Evolutionary conservation across 2,113 vertebrate species (phyloP), one percentile per base, ranked within the genome.

Genomic region (Rana temporaria): DNA sequence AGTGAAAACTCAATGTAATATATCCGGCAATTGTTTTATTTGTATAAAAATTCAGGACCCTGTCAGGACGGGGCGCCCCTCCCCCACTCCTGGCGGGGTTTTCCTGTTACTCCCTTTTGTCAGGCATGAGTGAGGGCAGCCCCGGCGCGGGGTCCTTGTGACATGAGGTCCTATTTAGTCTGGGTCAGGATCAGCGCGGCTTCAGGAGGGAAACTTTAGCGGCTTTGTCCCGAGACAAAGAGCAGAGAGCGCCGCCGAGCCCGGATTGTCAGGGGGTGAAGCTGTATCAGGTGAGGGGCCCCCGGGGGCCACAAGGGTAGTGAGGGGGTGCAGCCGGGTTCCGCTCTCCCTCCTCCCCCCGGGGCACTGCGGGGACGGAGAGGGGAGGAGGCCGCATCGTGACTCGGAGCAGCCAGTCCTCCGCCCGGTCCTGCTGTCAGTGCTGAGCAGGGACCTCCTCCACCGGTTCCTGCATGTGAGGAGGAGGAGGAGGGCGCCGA

Each of bases 131-230:
- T 52, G 85, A 85, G 87, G 90, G 84, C 76, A 48, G 82, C 14
- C 42, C 2, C 60, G 34, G 24, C 62, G 22, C 71, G 80, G 81
- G 81, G 81, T 76, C 81, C 81, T 83, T 60, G 81, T 56, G 63
- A 68, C 85, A 79, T 81, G 81, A 71, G 89, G 88, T 90, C 89
- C 87, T 90, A 86, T 85, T 90, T 88, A 90, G 87, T 88, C 92
- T 84, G 90, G 91, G 86, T 91, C 86, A 90, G 88, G 93, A 90
- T 92, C 90, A 89, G 85, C 91, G 91, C 85, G 62, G 92, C 92
- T 94, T 92, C 92, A 90, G 92, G 92, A 93, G 93, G 93, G 92
- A 95, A 95, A 94, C 92, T 93, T 93, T 90, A 86, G 80, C 86
- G 89, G 85, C 92, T 87, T 93, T 92, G 89, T 91, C 91, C 83